phyloP scores from a whole-genome alignment of 2,113 vertebrate genomes.

The Rhea americana region DNA sequence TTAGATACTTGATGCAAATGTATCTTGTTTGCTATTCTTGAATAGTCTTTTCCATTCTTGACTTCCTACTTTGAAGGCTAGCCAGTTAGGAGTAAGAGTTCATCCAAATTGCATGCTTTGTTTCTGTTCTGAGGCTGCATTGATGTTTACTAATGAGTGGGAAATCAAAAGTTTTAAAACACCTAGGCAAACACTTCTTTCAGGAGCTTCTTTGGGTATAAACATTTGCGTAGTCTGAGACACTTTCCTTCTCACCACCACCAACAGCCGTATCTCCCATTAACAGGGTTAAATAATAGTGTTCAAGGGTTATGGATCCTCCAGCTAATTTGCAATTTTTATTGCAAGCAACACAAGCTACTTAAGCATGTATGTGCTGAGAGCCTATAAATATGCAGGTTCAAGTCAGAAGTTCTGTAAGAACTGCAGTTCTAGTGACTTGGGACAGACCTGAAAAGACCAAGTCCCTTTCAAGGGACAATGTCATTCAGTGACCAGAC shows the following conservation, averaged over 20 bases:
- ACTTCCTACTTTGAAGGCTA: not conserved
- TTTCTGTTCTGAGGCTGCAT: not conserved
- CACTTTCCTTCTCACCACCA: not conserved
- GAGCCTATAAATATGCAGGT: rapidly evolving
- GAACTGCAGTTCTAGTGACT: not conserved
- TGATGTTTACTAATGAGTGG: not conserved
- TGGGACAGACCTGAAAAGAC: not conserved
- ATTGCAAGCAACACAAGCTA: not conserved
- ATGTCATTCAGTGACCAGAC: not conserved
- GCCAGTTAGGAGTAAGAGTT: not conserved
- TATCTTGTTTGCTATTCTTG: not conserved
- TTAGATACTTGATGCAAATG: not conserved
- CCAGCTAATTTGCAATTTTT: not conserved
- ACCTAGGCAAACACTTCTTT: not conserved
- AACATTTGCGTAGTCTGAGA: not conserved
- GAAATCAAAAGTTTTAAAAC: not conserved
- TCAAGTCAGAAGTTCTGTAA: not conserved
- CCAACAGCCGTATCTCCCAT: not conserved
- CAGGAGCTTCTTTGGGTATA: not conserved
- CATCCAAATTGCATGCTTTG: not conserved
- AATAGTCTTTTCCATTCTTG: not conserved
- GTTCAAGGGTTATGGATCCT: not conserved
- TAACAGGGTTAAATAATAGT: not conserved
- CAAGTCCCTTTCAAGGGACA: not conserved
- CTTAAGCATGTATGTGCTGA: not conserved